Conservation (phyloP, 2,113 vertebrate species). For the Gasterosteus aculeatus region DNA sequence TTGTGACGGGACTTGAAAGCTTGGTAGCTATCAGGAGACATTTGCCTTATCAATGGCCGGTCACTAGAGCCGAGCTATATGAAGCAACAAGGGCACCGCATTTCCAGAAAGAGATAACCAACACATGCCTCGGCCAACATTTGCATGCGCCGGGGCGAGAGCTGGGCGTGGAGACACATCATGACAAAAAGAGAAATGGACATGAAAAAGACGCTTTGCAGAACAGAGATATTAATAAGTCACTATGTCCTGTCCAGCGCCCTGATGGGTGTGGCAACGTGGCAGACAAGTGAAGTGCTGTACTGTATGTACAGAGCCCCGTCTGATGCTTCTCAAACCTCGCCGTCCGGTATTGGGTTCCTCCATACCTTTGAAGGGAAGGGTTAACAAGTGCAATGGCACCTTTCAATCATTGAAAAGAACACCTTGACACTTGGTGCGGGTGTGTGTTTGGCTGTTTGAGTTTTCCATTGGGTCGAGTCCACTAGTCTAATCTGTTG, state of each 20-base stretch:
- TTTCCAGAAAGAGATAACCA: constrained; percentile 83
- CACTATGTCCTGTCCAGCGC: constrained; percentile 19
- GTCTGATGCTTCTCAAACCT: constrained; percentile 40
- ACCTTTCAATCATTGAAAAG: constrained; percentile 75
- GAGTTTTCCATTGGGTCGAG: constrained; percentile 63
- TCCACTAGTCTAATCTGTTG: constrained; percentile 63
- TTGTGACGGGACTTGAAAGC: constrained; percentile 90
- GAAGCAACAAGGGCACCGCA: constrained; percentile 87
- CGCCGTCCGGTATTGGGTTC: constrained; percentile 1
- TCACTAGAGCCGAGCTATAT: constrained; percentile 84
- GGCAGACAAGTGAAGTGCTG: constrained; percentile 20
- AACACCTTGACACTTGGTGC: constrained; percentile 56
- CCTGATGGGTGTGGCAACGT: constrained; percentile 53
- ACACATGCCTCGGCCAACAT: constrained; percentile 69
- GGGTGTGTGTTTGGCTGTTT: constrained; percentile 38
- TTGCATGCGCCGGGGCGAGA: constrained; percentile 67
- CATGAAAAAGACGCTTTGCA: constrained; percentile 37
- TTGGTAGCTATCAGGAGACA: constrained; percentile 87
- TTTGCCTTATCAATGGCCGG: constrained; percentile 87
- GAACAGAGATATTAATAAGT: constrained; percentile 29
- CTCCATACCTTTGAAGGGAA: constrained; percentile 14
- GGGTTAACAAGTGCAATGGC: constrained; percentile 63
- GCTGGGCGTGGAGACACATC: too few relatives aligned
- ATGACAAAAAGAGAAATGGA: constrained; percentile 26
- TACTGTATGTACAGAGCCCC: background rate